Base-by-base conservation (phyloP, 1,140 invertebrate genomes). In the Grapholita molesta region DNA sequence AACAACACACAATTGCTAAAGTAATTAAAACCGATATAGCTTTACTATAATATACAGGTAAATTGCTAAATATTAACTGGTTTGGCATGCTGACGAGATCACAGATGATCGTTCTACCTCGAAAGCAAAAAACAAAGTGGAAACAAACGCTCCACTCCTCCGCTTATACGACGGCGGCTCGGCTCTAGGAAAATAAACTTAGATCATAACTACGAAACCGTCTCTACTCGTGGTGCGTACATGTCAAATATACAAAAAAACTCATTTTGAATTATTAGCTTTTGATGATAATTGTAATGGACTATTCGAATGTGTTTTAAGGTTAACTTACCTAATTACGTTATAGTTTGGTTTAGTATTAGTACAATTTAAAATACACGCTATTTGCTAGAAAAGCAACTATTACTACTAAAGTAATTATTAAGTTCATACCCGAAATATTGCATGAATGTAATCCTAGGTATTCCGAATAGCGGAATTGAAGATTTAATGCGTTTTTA, bases 81-180 rank as follows among this genome's bases (percentile, higher is more conserved):
- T 73, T 76, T 61, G 32, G 30, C 55, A 66, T 70, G 67, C 61
- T 52, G 33, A 55, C 61, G 67, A 69, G 64, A 69, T 71, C 64
- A 70, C 15, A 69, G 55, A 69, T 69, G 67, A 71, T 61, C 64
- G 33, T 21, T 25, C 70, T 70, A 52, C 70, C 57, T 69, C 72
- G 71, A 70, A 71, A 70, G 74, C 77, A 74, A 78, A 83, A 80
- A 71, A 74, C 75, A 33, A 71, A 83, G 79, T 82, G 83, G 76
- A 77, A 77, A 74, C 70, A 67, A 71, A 73, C 55, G 66, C 55
- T 57, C 48, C 24, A 21, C 64, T 42, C 69, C 64, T 55, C 65
- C 68, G 66, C 70, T 77, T 77, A 75, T 79, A 76, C 73, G 64
- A 76, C 72, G 73, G 55, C 55, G 64, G 18, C 64, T n/a, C 18